Evolutionary conservation across 2,113 vertebrate genomes (phyloP).

Genomic region (Fukomys damarensis): DNA sequence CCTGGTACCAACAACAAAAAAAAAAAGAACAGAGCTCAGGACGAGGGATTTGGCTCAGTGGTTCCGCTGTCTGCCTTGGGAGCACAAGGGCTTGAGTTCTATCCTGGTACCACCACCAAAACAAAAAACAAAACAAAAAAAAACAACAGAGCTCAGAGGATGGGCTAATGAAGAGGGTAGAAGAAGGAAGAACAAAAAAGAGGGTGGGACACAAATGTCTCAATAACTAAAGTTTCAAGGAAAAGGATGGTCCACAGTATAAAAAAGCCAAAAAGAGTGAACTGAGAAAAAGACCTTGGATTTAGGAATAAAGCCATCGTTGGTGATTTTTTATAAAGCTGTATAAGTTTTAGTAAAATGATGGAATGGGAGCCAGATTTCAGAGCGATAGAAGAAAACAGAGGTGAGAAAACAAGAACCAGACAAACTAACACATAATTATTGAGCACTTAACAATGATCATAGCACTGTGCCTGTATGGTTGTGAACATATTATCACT

Average conservation of each 20-base stretch:
- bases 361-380: background rate
- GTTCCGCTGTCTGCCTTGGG: too few relatives aligned
- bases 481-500: background rate
- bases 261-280: conserved; percentile 1
- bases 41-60: too few relatives aligned
- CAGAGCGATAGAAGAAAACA: background rate
- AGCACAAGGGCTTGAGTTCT: too few relatives aligned
- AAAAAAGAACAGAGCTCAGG: too few relatives aligned
- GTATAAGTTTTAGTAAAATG: conserved; percentile 15
- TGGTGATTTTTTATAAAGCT: conserved; percentile 30
- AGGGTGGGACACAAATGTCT: background rate
- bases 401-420: background rate
- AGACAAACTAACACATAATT: background rate
- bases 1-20: too few relatives aligned
- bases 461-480: background rate
- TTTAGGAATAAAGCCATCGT: background rate
- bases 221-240: background rate
- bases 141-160: background rate
- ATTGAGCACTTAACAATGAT: background rate
- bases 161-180: background rate
- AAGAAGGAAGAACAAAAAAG: too few relatives aligned
- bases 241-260: background rate
- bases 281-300: background rate
- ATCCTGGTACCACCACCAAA: too few relatives aligned
- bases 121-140: too few relatives aligned